These are phyloP conservation scores for Paramisgurnus dabryanus DNA, from an alignment of 2,113 vertebrate genomes.

Conservation along the genomic window DNA sequence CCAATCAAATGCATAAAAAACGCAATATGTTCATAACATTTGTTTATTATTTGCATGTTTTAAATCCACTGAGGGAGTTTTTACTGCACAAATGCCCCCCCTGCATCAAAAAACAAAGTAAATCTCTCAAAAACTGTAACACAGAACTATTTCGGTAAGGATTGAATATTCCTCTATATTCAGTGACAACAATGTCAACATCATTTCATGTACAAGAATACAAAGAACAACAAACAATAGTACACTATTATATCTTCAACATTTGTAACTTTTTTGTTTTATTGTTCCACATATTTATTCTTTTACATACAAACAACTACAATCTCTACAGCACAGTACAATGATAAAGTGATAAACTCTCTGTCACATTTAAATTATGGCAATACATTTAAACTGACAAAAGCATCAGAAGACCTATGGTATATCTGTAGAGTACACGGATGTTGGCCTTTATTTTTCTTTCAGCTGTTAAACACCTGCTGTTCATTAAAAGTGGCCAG, in stretches of 20 bases:
- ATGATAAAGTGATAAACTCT: slow-evolving; percentile 74
- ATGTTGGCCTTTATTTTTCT: slow-evolving; percentile 53
- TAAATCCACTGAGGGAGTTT: slow-evolving; percentile 65
- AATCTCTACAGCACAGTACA: slow-evolving; percentile 86
- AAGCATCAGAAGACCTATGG: slow-evolving; percentile 65
- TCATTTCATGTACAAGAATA: slow-evolving; percentile 80
- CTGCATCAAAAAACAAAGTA: slow-evolving; percentile 58
- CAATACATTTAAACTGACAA: slow-evolving; percentile 69
- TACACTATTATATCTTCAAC: slow-evolving; percentile 65
- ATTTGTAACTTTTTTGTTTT: slow-evolving; percentile 63
- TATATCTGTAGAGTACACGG: slow-evolving; percentile 62
- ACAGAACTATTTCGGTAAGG: slow-evolving; percentile 73
- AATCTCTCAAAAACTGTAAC: slow-evolving; percentile 69
- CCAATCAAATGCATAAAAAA: slow-evolving; percentile 8
- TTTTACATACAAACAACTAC: slow-evolving; percentile 89
- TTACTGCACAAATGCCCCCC: slow-evolving; percentile 63
- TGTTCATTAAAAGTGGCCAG: slow-evolving; percentile 55
- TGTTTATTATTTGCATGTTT: slow-evolving; percentile 74
- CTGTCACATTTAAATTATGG: slow-evolving; percentile 73
- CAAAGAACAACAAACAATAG: slow-evolving; percentile 72
- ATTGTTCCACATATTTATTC: slow-evolving; percentile 78
- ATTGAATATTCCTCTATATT: slow-evolving; percentile 72
- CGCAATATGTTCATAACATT: slow-evolving; percentile 58
- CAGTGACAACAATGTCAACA: slow-evolving; percentile 68
- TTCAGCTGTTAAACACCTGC: slow-evolving; percentile 55